Evolutionary conservation across 1,140 invertebrate genomes (phyloP), one percentile per base, ranked within the genome.

Genomic region (Diachasma alloeum): DNA sequence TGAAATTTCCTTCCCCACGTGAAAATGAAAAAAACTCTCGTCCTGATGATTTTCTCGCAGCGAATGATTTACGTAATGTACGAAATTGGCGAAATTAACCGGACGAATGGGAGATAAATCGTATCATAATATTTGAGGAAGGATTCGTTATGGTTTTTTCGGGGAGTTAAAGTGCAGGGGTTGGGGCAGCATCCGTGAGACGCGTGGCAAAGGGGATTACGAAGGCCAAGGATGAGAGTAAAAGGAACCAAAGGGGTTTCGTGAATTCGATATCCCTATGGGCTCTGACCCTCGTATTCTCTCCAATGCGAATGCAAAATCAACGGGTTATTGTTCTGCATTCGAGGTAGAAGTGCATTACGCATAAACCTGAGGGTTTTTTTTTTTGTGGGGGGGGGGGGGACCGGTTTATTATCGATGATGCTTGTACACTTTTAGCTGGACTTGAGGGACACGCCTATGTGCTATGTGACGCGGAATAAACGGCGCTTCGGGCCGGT

Each of bases 241-340:
- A 68, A 59, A 79, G 71, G 74, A 72, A 67, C 53, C 22, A 71
- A 76, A 69, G 66, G 78, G 78, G 75, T 79, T 79, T 67, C 31
- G 73, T 75, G 74, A 80, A 76, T 78, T 68, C 67, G 72, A 78
- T 77, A 77, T 72, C 69, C 75, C 75, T 73, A 42, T 44, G 36
- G 56, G 24, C 56, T 71, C 13, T 42, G 44, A 31, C 53, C 26
- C 71, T 44, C 67, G 48, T 19, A 48, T 71, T 69, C 31, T 31
- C 31, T 31, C 31, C 31, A 31, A 31, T 44, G 67, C 72, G 70
- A 78, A 76, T 77, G 76, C 69, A 77, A 77, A 81, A 81, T 79
- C 80, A 79, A 79, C 80, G 77, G 72, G 68, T 78, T 72, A 75
- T 72, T 78, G 77, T 72, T 75, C 75, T 72, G 31, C 26, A 69